Conservation (phyloP, 1,140 invertebrate species). For the Bombus sibiricus region DNA sequence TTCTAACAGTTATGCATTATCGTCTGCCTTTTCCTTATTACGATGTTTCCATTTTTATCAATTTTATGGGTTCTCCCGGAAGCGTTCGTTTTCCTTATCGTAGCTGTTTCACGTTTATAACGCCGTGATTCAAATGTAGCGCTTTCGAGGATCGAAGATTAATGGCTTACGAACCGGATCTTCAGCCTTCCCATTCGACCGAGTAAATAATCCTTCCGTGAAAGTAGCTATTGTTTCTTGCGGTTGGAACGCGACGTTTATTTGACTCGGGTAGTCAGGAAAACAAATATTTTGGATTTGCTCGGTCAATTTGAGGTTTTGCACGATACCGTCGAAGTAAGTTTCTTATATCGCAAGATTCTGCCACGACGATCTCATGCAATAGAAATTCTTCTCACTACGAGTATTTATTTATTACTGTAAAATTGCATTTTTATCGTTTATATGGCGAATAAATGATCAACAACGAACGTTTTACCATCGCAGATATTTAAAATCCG, state of each 20-base stretch:
- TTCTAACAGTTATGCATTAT: not conserved
- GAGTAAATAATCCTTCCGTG: not conserved
- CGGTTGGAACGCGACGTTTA: not conserved
- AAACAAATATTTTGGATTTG: not conserved
- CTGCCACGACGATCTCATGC: too few species aligned
- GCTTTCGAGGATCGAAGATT: constrained; percentile 6
- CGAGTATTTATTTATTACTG: too few species aligned
- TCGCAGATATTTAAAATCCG: too few species aligned
- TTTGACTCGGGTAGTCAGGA: not conserved
- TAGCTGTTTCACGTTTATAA: not conserved
- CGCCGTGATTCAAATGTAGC: not conserved
- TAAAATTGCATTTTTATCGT: too few species aligned
- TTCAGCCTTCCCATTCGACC: not conserved
- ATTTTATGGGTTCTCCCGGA: not conserved
- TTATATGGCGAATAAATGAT: too few species aligned
- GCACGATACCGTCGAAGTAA: too few species aligned
- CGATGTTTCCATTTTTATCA: not conserved
- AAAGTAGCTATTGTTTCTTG: not conserved
- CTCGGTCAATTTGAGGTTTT: not conserved
- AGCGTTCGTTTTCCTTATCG: not conserved
- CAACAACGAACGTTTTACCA: too few species aligned
- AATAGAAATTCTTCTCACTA: too few species aligned
- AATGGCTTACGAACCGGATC: not conserved
- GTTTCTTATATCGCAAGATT: too few species aligned
- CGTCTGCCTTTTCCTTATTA: not conserved